Evolutionary conservation across 1,140 invertebrate species (phyloP).

Genomic region (Rhynchophorus ferrugineus): DNA sequence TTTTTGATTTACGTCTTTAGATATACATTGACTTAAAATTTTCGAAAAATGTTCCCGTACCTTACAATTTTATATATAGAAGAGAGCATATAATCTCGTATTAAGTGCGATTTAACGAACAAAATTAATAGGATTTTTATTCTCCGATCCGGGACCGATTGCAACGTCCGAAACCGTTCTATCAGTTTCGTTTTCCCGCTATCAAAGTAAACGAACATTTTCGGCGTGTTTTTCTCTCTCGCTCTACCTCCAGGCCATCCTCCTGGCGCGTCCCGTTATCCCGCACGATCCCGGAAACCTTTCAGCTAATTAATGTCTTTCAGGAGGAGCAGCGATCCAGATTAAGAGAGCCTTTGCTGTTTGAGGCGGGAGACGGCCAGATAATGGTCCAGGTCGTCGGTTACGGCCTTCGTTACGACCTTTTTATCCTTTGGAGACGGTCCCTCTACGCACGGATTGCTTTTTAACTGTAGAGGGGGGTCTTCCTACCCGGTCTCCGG

Average conservation of each 20-base stretch:
- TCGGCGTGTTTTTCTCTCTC: not conserved
- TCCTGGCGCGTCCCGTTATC: slow-evolving; percentile 10
- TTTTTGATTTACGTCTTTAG: no score
- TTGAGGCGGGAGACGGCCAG: not conserved
- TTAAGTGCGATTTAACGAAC: no score
- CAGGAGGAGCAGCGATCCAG: slow-evolving; percentile 9
- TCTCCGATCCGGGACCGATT: no score
- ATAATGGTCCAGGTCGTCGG: not conserved
- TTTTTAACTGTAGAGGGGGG: not conserved
- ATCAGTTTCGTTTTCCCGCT: no score
- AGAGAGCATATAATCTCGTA: no score
- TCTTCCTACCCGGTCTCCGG: no score
- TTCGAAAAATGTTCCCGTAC: no score
- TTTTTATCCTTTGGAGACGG: not conserved
- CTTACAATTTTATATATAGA: no score
- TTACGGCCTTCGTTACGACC: slow-evolving; percentile 3
- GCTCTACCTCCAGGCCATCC: slow-evolving; percentile 3
- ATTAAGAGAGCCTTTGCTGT: slow-evolving; percentile 13
- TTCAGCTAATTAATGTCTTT: slow-evolving; percentile 24
- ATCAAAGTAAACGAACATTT: not conserved
- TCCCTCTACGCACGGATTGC: not conserved
- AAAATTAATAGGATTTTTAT: no score
- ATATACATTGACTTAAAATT: no score
- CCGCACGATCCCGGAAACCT: slow-evolving; percentile 17
- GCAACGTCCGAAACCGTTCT: no score